Evolutionary conservation across 1,140 invertebrate species (phyloP).

Genomic region (Drosophila azteca): DNA sequence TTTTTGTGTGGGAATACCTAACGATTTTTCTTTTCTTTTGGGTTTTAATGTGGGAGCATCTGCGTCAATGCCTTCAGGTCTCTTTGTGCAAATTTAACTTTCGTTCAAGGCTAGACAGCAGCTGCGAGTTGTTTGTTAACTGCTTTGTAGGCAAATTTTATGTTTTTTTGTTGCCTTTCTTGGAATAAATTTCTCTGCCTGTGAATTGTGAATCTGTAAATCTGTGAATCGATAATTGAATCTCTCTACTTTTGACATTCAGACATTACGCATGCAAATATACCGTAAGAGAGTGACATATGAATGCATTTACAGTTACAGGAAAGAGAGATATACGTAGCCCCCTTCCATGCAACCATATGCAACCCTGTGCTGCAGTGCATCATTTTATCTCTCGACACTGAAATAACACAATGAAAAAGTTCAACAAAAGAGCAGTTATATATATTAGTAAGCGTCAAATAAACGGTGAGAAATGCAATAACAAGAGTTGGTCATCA

Average conservation of each 20-base stretch:
- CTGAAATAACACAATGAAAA: slow-evolving; percentile 39
- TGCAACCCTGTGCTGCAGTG: background rate
- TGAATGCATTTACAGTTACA: too few species aligned
- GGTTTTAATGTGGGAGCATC: slow-evolving; percentile 18
- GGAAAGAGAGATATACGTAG: slow-evolving; percentile 2
- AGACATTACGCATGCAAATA: too few species aligned
- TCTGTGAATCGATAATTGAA: slow-evolving; percentile 12
- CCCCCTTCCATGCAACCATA: too few species aligned
- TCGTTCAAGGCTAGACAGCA: slow-evolving; percentile 43
- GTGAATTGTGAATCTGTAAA: background rate
- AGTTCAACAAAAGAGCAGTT: slow-evolving; percentile 22
- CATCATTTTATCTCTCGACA: slow-evolving; percentile 2
- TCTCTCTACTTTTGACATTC: slow-evolving; percentile 15
- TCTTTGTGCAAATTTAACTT: slow-evolving; percentile 35
- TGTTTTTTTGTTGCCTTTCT: background rate
- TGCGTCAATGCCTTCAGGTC: slow-evolving; percentile 38
- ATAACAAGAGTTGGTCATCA: slow-evolving; percentile 26
- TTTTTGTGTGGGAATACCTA: slow-evolving; percentile 35
- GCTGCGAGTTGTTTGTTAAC: slow-evolving; percentile 39
- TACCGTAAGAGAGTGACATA: too few species aligned
- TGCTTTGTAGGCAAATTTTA: slow-evolving; percentile 11
- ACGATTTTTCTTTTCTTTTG: slow-evolving; percentile 29
- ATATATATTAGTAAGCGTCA: slow-evolving; percentile 51
- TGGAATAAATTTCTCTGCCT: slow-evolving; percentile 6
- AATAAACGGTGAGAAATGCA: slow-evolving; percentile 26